phyloP scores from a whole-genome alignment of 2,113 vertebrate genomes.

The Bettongia penicillata region DNA sequence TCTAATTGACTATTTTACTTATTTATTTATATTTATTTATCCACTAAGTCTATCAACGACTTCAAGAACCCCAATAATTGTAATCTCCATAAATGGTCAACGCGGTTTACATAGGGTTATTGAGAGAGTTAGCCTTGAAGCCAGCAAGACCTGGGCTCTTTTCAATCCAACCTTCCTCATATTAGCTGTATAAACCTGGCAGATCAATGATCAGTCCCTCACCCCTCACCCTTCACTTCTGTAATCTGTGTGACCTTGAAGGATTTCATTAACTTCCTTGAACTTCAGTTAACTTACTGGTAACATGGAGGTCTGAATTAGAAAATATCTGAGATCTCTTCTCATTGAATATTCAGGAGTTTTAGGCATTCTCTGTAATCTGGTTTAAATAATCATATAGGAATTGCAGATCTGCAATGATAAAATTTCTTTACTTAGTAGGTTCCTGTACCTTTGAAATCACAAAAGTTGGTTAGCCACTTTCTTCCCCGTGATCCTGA shows the following conservation, averaged over 20 bases:
- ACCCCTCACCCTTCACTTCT: background rate
- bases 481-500: background rate
- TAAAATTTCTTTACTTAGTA: background rate
- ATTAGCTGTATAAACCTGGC: background rate
- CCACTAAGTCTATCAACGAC: background rate
- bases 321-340: background rate
- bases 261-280: background rate
- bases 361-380: too few species aligned
- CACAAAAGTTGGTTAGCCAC: background rate
- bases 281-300: background rate
- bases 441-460: background rate
- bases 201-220: background rate
- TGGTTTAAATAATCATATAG: too few species aligned
- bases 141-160: background rate
- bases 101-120: background rate
- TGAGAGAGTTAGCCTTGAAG: background rate
- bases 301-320: background rate
- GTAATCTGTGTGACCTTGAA: background rate
- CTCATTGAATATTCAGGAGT: background rate
- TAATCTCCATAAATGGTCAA: background rate
- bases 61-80: background rate
- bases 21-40: background rate
- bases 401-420: too few species aligned
- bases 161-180: background rate
- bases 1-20: background rate